Evolutionary conservation across 1,140 invertebrate genomes (phyloP), one percentile per base, ranked within the genome.

Genomic region (Meloidogyne floridensis): DNA sequence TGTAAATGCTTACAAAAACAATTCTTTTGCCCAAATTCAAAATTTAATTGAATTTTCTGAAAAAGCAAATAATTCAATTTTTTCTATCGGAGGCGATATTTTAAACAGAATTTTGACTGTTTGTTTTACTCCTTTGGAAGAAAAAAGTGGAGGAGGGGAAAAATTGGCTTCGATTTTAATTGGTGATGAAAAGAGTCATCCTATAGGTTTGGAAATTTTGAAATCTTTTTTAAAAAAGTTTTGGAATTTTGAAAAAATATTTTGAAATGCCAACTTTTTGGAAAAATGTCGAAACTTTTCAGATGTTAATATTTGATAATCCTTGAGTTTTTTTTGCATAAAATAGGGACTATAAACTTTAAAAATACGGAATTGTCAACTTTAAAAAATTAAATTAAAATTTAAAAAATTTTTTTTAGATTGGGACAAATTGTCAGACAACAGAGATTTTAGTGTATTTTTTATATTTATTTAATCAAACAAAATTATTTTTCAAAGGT

Each of bases 1-100:
- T 71, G 84, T 85, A 7, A 75, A 82, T 18, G 81, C 84, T n/a
- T 87, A 86, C 75, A 78, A 75, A 43, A 85, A 71, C 13, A 56
- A 65, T n/a, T n/a, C 54, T 43, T 84, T 86, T 20, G 20, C 43
- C 10, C 81, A 85, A 56, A 76, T 85, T n/a, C 47, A 32, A 32
- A 47, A 81, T 10, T 54, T 85, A 20, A 20, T 76, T 59, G 81
- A 85, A 3, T 85, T 87, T 72, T 74, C 83, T 20, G 77, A 84
- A 15, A 71, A 85, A 8, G 77, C 78, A 5, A 51, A 70, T 8
- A 69, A 83, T 18, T 80, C 75, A 32, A 76, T 76, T 54, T 54
- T 56, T 18, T n/a, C 75, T 32, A 18, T 76, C 20, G 75, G 75
- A 7, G 69, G 5, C 7, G 54, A 76, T 13, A 18, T 69, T 8